Percentiles rank a stretch among this genome's conserved stretches.
phyloP scores from a whole-genome alignment of 2,113 vertebrate genomes.

The Colius striatus region DNA sequence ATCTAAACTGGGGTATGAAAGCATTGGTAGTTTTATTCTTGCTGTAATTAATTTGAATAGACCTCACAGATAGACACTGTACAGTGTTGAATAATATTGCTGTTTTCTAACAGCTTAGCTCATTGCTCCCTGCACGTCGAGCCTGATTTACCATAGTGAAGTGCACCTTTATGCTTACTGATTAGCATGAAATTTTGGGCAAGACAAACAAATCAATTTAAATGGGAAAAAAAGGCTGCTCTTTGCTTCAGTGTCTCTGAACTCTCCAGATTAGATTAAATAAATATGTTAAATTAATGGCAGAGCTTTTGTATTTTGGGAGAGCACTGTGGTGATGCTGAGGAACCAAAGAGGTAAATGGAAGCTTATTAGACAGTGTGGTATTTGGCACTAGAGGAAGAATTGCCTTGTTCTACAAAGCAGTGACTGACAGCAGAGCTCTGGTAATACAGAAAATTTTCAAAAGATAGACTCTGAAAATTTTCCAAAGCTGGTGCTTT shows the following conservation, averaged over 20 bases:
- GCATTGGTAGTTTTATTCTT: not conserved
- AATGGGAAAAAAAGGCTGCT: not conserved
- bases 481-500: not conserved
- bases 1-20: not conserved
- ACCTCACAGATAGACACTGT: not conserved
- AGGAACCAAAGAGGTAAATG: not conserved
- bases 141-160: not conserved
- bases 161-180: not conserved
- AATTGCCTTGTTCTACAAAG: not conserved
- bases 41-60: not conserved
- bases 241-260: not conserved
- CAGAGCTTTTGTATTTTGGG: not conserved
- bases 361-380: not conserved
- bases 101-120: not conserved
- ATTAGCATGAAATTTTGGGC: not conserved
- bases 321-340: not conserved
- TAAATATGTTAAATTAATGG: not conserved
- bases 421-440: not conserved
- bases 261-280: not conserved
- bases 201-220: not conserved
- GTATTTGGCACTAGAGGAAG: not conserved
- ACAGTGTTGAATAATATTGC: not conserved
- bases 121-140: not conserved
- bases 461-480: not conserved
- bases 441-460: not conserved